Conservation (phyloP, 2,888 invertebrate species). For the Andrena hattorfiana region DNA sequence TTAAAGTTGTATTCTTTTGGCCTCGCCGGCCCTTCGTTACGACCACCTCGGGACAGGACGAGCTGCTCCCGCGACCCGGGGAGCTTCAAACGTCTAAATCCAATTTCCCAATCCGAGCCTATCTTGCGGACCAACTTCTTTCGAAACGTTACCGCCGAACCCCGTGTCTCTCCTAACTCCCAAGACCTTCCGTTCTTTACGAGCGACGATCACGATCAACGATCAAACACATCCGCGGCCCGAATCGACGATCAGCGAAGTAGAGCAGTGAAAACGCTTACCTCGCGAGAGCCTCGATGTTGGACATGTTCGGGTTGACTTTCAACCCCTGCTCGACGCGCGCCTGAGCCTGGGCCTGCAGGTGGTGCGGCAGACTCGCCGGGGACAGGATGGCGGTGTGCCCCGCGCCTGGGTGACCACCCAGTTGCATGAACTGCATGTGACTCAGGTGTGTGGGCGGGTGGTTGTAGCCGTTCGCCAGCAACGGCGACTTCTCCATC, state of each 20-base stretch:
- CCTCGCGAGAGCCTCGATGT: conserved; percentile 96
- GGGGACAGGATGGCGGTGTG: conserved; percentile 94
- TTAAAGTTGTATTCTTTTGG: conserved; percentile 85
- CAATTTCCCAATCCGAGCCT: conserved; percentile 74
- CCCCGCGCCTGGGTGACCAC: conserved; percentile 90
- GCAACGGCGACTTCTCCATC: conserved; percentile 95
- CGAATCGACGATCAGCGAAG: neutral
- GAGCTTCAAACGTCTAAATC: conserved; percentile 81
- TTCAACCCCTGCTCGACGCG: conserved; percentile 94
- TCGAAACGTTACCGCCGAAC: neutral
- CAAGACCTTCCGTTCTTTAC: too few relatives aligned
- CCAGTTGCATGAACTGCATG: conserved; percentile 97
- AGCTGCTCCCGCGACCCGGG: conserved; percentile 50
- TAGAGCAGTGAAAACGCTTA: conserved; percentile 82
- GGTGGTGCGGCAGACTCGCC: conserved; percentile 92
- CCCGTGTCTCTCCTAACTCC: neutral
- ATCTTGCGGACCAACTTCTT: neutral
- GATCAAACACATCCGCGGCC: neutral
- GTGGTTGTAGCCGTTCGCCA: conserved; percentile 97
- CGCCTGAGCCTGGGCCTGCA: conserved; percentile 88
- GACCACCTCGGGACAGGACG: conserved; percentile 30
- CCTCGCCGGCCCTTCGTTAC: conserved; percentile 79
- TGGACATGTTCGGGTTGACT: conserved; percentile 92
- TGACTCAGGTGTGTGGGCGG: conserved; percentile 96
- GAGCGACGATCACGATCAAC: too few relatives aligned